Base-by-base conservation (phyloP, 2,113 vertebrate species). In the Brevimyrus niger region DNA sequence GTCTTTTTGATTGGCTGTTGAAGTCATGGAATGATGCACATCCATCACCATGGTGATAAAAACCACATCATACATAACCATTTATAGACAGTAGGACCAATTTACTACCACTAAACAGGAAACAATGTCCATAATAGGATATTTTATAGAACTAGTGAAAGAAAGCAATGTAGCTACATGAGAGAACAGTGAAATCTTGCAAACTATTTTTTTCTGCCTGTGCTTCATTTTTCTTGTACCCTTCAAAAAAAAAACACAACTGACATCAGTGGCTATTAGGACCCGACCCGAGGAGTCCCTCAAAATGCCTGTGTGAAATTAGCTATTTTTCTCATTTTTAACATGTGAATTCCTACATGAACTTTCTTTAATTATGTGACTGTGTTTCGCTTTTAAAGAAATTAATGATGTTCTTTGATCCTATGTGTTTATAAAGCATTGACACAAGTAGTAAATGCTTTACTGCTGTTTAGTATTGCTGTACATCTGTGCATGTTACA, bases 231-330 rank as follows among this genome's bases (percentile, higher is more conserved):
- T 76, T 38, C 69, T 76, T 76, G 31, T 76, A 55, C 53, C 53
- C 53, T 55, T 55, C 50, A 21, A 55, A 53, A 55, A 55, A 55
- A 55, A 21, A 55, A 1, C 19, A 55, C 53, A 23, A 55, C 53
- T 55, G 4, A 84, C 82, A 23, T 84, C 19, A 21, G 44, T 19
- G 44, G 82, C 23, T 44, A 23, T 47, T 47, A 46, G 44, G 44
- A 84, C 82, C 44, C 3, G 8, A 38, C 19, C 38, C 15, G 10
- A 21, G 82, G 82, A 44, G 44, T 84, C 44, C 19, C 38, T 84
- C 7, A 46, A 44, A 84, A 42, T 84, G 44, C 82, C 82, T 84
- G 82, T 84, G 44, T 84, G 82, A 84, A 84, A n/a, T 84, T 47
- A 42, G 27, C 7, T 84, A 15, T 21, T 46, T 47, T n/a, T 42